These are phyloP conservation scores for Embidobia sp. DNA, from an alignment of 2,888 invertebrate genomes.

Conservation along the genomic window DNA sequence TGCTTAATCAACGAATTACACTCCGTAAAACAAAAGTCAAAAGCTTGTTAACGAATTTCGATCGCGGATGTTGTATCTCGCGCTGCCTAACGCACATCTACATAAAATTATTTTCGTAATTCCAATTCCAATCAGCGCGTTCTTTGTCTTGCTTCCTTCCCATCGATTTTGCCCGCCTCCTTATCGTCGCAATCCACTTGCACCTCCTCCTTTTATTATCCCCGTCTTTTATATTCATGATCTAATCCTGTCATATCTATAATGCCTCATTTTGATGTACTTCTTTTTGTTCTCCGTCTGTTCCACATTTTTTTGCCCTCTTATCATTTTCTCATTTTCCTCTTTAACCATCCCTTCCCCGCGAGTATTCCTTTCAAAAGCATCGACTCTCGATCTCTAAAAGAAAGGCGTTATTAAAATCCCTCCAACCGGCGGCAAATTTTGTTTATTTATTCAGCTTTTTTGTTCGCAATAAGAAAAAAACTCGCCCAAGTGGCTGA, in stretches of 20 bases:
- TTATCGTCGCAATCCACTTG: conserved; percentile 32
- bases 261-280: conserved; percentile 39
- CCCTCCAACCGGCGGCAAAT: background rate
- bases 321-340: conserved; percentile 8
- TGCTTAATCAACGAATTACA: too few species aligned
- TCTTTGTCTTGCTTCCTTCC: conserved; percentile 23
- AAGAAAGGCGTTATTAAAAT: conserved; percentile 6
- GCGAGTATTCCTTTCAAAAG: background rate
- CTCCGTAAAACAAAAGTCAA: too few species aligned
- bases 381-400: background rate
- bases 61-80: conserved; percentile 21
- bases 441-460: too few species aligned
- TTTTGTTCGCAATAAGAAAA: too few species aligned
- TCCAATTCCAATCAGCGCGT: conserved; percentile 50
- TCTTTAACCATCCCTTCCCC: background rate
- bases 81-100: conserved; percentile 29
- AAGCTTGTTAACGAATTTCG: too few species aligned
- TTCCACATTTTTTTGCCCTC: conserved; percentile 23
- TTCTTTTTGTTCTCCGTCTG: conserved; percentile 31
- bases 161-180: conserved; percentile 39
- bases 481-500: too few species aligned
- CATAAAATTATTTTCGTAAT: conserved; percentile 47
- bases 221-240: conserved; percentile 46
- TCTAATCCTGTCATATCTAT: conserved; percentile 44
- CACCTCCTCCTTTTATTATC: conserved; percentile 20